A percentile compares a stretch with the other conserved stretches of the same genome.
phyloP scores from a whole-genome alignment of 2,113 vertebrate species.

The Psittacula cyanocephala region DNA sequence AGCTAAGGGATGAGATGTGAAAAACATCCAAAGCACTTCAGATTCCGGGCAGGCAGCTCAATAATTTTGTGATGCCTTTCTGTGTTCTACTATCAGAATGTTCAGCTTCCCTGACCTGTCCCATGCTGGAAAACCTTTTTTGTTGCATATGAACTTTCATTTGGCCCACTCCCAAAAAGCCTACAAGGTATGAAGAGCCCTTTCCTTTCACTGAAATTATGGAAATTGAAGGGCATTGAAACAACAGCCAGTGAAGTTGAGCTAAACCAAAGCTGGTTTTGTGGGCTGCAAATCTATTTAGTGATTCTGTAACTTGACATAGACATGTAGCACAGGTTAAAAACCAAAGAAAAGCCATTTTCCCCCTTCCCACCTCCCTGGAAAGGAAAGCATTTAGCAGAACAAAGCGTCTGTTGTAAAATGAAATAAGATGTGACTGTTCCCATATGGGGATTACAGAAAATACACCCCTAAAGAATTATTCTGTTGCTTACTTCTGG shows the following conservation, averaged over 20 bases:
- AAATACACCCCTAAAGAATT: constrained; percentile 31
- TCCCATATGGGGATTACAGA: constrained; percentile 37
- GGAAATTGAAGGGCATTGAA: not conserved
- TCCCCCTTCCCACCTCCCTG: not conserved
- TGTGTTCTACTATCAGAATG: not conserved
- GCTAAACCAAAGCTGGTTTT: not conserved
- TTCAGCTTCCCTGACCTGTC: not conserved
- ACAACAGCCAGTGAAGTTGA: not conserved
- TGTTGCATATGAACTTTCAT: not conserved
- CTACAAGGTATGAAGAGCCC: not conserved
- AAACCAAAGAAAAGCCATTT: constrained; percentile 36
- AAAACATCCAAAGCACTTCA: not conserved
- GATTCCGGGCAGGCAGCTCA: not conserved
- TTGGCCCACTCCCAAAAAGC: not conserved
- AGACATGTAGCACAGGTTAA: not conserved
- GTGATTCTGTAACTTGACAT: not conserved
- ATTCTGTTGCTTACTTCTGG: constrained; percentile 34
- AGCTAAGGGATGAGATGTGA: not conserved
- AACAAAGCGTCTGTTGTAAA: not conserved
- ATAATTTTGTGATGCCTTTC: not conserved
- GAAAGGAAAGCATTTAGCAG: constrained; percentile 9
- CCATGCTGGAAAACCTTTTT: not conserved
- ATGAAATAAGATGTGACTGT: constrained; percentile 48
- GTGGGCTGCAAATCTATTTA: not conserved
- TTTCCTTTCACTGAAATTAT: not conserved